phyloP scores from a whole-genome alignment of 2,888 invertebrate species.

The Acrobasis consociella region DNA sequence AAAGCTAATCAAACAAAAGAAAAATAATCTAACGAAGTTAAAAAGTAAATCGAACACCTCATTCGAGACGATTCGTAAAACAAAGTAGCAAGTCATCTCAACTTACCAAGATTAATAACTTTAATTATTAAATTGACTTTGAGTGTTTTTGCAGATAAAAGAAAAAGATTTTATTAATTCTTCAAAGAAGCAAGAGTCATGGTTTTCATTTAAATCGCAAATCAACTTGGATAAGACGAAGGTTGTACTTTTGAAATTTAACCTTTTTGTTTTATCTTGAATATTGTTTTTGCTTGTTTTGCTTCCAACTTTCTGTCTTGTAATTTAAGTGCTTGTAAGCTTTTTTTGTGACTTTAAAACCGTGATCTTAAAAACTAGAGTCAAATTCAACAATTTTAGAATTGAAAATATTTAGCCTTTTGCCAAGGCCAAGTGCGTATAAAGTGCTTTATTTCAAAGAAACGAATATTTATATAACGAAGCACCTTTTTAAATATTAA shows the following conservation, averaged over 20 bases:
- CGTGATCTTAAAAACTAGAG: background rate
- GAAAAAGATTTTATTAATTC: constrained; percentile 2
- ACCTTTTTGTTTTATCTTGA: constrained; percentile 5
- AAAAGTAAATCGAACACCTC: background rate
- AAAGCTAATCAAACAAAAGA: background rate
- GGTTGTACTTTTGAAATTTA: background rate
- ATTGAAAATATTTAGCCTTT: too few species aligned
- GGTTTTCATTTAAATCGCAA: constrained; percentile 4
- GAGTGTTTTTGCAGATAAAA: constrained; percentile 10
- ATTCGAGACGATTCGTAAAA: background rate
- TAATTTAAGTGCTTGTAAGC: background rate
- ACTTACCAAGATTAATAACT: background rate
- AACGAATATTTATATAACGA: too few species aligned
- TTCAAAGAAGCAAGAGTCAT: background rate
- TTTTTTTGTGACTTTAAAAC: background rate
- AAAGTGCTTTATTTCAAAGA: too few species aligned
- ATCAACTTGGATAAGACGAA: background rate
- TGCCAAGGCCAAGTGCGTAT: too few species aligned
- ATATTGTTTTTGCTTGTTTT: background rate
- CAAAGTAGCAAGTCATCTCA: background rate
- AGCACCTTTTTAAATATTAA: too few species aligned
- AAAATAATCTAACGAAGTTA: background rate
- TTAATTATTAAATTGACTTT: constrained; percentile 10
- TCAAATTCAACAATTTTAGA: too few species aligned
- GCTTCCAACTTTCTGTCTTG: background rate